Base-by-base conservation (phyloP, 2,797 vertebrate genomes). In the Alcedo atthis region DNA sequence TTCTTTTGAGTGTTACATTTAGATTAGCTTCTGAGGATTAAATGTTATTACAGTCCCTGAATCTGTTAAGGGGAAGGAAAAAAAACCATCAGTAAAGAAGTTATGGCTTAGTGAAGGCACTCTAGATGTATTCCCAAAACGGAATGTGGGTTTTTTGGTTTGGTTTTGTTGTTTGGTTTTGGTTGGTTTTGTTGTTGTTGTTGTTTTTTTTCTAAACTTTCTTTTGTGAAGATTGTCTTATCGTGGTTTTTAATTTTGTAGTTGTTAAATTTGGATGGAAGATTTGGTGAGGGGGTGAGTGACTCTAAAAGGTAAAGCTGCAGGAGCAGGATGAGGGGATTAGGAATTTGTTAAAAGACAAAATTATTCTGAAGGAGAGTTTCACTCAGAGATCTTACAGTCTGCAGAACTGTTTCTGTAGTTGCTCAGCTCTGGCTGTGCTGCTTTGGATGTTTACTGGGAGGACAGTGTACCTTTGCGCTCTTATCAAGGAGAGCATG, bases 11-110 rank as follows among this genome's bases (percentile, higher is more conserved):
- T 97, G 97, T 97, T 97, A 97, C 97, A 97, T 97, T 98, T 97
- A 97, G 97, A 98, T 98, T 97, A 97, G 97, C 96, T 97, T 97
- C 95, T 96, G 94, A 91, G 97, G 97, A 98, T 98, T 97, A 98
- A 97, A 96, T 96, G 91, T 97, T 97, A 97, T 97, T 98, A 97
- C 96, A 87, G 94, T 64, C 55, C 68, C 94, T 92, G 96, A 95
- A 95, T 97, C 96, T 97, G 95, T 96, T 97, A 96, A 96, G 83
- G 62, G 90, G 37, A 74, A 88, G 42, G 62, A 86, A 95, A 94
- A 96, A 95, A 59, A 40, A 4, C 5, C 48, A 92, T 95, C 91
- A 67, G 89, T 94, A 80, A 97, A 97, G 96, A 97, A 96, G 97
- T 89, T 96, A 77, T 79, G 62, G 89, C 96, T 97, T 97, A 96